Percentiles rank a stretch among this genome's conserved stretches.
Conservation (phyloP, 2,113 vertebrate species). For the Motacilla tschutschensis region DNA sequence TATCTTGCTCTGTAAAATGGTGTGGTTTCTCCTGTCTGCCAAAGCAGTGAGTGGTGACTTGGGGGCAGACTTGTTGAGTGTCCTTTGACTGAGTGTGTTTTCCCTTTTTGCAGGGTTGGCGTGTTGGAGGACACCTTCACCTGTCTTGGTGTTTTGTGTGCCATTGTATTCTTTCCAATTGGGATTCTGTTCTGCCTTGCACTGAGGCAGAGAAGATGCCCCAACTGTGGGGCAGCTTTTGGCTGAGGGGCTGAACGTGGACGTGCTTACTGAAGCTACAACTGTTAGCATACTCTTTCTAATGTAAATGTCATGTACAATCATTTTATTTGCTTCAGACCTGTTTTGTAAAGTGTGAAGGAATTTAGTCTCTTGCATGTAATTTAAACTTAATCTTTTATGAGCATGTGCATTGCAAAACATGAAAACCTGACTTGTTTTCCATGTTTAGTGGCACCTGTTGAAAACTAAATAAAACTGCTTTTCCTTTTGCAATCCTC, state of each 20-base stretch:
- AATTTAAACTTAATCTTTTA: constrained; percentile 52
- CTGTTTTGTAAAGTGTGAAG: constrained; percentile 72
- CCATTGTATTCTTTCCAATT: constrained; percentile 95
- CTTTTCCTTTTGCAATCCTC: constrained; percentile 74
- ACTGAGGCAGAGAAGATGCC: constrained; percentile 93
- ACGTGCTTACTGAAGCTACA: constrained; percentile 39
- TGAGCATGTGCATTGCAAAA: constrained; percentile 51
- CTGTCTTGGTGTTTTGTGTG: constrained; percentile 92
- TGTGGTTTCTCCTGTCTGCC: not conserved
- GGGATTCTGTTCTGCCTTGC: constrained; percentile 96
- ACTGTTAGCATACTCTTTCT: constrained; percentile 67
- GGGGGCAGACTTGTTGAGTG: not conserved
- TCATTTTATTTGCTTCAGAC: constrained; percentile 74
- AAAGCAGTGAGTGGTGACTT: not conserved
- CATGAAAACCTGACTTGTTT: constrained; percentile 34
- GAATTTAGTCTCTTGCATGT: constrained; percentile 44
- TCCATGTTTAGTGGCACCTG: constrained; percentile 61
- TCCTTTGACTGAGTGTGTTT: constrained; percentile 22
- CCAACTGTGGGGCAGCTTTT: constrained; percentile 94
- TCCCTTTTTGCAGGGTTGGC: constrained; percentile 82
- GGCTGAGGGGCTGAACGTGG: constrained; percentile 78
- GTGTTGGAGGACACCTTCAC: constrained; percentile 97
- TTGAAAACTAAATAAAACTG: constrained; percentile 67
- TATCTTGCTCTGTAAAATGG: not conserved
- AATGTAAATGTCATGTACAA: constrained; percentile 81